phyloP scores from a whole-genome alignment of 1,140 invertebrate species.

The Papilio dardanus region DNA sequence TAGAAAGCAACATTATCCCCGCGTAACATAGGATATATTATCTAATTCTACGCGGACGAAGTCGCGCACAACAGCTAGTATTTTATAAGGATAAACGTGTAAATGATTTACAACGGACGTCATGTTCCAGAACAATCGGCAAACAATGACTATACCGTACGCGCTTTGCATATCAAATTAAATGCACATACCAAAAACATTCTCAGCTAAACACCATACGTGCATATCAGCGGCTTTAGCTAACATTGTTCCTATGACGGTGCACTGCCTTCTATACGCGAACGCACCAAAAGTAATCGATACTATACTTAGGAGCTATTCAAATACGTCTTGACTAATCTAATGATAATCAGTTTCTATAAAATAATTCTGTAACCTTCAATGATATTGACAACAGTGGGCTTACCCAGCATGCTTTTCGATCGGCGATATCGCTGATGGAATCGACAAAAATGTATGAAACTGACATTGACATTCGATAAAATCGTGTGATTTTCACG shows the following conservation, averaged over 20 bases:
- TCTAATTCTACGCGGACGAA: too few species aligned
- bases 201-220: slow-evolving; percentile 44
- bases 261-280: slow-evolving; percentile 14
- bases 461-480: too few species aligned
- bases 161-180: slow-evolving; percentile 56
- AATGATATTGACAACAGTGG: too few species aligned
- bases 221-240: slow-evolving; percentile 31
- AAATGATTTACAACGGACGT: slow-evolving; percentile 45
- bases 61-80: too few species aligned
- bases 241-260: slow-evolving; percentile 29
- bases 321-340: slow-evolving; percentile 8
- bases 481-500: too few species aligned
- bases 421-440: too few species aligned
- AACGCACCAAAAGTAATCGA: slow-evolving; percentile 16
- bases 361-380: background rate
- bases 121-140: slow-evolving; percentile 56
- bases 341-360: slow-evolving; percentile 2
- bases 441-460: too few species aligned
- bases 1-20: too few species aligned
- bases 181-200: slow-evolving; percentile 52
- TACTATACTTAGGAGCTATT: background rate
- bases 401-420: too few species aligned
- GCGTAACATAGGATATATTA: too few species aligned
- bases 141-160: slow-evolving; percentile 56
- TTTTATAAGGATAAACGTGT: background rate